These are phyloP conservation scores for Caloenas nicobarica DNA, from an alignment of 2,113 vertebrate genomes.

Conservation along the genomic window DNA sequence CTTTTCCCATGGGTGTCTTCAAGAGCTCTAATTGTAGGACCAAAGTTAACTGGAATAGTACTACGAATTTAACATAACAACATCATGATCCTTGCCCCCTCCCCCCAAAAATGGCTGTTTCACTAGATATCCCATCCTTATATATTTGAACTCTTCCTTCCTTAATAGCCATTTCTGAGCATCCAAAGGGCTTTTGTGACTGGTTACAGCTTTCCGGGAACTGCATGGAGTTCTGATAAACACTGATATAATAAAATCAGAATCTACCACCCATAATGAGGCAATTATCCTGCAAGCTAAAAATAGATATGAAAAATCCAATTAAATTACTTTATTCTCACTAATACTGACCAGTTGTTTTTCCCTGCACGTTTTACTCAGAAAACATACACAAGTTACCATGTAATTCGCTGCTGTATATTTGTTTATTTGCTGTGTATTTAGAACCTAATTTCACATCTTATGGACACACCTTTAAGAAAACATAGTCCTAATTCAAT, in stretches of 20 bases:
- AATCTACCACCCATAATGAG: slow-evolving; percentile 8
- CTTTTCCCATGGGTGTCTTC: background rate
- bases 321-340: background rate
- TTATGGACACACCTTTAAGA: background rate
- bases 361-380: background rate
- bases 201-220: background rate
- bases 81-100: background rate
- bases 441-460: background rate
- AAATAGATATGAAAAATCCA: slow-evolving; percentile 21
- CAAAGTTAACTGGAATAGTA: background rate
- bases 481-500: background rate
- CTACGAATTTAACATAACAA: background rate
- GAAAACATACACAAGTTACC: background rate
- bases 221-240: background rate
- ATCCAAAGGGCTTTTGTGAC: background rate
- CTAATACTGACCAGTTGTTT: background rate
- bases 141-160: background rate
- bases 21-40: background rate
- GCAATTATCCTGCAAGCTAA: slow-evolving; percentile 32
- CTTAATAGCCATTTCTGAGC: background rate
- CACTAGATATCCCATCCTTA: background rate
- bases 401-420: background rate
- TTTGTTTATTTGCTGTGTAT: background rate
- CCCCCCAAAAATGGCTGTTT: background rate
- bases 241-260: background rate